These are phyloP conservation scores for Actias luna DNA, from an alignment of 2,888 invertebrate species.

Conservation along the genomic window DNA sequence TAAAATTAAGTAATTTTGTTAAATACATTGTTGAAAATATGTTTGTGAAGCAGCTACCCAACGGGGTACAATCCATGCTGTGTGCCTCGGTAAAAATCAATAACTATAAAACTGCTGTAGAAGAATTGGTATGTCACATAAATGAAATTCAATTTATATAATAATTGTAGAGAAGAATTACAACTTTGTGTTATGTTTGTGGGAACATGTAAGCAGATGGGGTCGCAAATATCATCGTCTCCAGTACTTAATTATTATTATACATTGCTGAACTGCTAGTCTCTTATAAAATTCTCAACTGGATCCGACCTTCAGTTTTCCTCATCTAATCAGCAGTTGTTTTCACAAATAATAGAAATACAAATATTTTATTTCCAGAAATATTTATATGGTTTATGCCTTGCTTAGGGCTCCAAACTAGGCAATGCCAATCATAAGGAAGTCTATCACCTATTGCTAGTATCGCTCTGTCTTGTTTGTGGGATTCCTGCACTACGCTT, in stretches of 20 bases:
- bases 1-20: not conserved
- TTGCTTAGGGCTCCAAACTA: too few relatives aligned
- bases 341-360: too few relatives aligned
- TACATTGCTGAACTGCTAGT: too few relatives aligned
- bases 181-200: not conserved
- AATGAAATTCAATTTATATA: not conserved
- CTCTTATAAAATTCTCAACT: too few relatives aligned
- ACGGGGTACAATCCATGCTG: conserved; percentile 75
- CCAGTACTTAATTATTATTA: not conserved
- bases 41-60: conserved; percentile 54
- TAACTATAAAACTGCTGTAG: conserved; percentile 80
- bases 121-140: conserved; percentile 80
- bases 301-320: too few relatives aligned
- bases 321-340: too few relatives aligned
- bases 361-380: too few relatives aligned
- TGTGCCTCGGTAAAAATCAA: conserved; percentile 82
- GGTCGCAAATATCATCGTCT: not conserved
- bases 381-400: too few relatives aligned
- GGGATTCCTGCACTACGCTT: too few relatives aligned
- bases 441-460: too few relatives aligned
- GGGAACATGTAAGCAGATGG: not conserved
- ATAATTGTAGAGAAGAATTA: not conserved
- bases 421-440: too few relatives aligned
- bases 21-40: conserved; percentile 26
- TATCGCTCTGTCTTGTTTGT: too few relatives aligned